Evolutionary conservation across 35 echinoderm and acorn worm genomes (phyloP), one percentile per base, ranked within the genome.

Genomic region (Lytechinus variegatus): DNA sequence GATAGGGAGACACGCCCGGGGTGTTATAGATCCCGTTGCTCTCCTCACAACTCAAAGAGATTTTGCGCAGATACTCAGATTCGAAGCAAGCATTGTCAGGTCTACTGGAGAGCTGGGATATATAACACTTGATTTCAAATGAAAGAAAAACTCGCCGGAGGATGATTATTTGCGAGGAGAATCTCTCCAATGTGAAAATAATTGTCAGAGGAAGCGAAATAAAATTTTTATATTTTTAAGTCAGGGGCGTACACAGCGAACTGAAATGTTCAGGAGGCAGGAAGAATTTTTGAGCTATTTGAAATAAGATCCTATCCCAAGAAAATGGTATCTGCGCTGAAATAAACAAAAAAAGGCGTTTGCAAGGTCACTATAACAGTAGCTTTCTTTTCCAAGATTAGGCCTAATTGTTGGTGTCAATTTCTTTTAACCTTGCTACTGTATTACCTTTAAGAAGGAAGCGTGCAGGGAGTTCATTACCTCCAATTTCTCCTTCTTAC

Each of bases 401-500:
- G 33, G 33, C 33, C 33, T 58, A 13, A 58, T 9, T 71, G 24
- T 71, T 16, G 16, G 2, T 79, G 66, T 24, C 66, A 79, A 24
- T 44, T n/a, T 19, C 66, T 79, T 6, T 79, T 79, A n/a, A 79
- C 66, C 1, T 16, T 79, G 21, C 19, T 24, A 24, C 12, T 79
- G n/a, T 79, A 24, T 79, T 24, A 79, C 66, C 66, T 79, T n/a
- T 79, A 79, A 79, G 66, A 79, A 24, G 66, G 66, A 79, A 79
- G 66, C 66, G 66, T 79, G 66, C 66, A 79, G 66, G 66, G 66
- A 79, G 19, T 79, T 79, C 21, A 79, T 79, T 79, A 79, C 66
- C 66, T 79, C 4, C 16, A 79, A 79, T 79, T 79, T 79, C 66
- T 16, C n/a, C n/a, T n/a, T n/a, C n/a, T 24, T 79, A 79, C 16